Conservation (phyloP, 2,888 invertebrate genomes). For the Dryobotodes eremita region DNA sequence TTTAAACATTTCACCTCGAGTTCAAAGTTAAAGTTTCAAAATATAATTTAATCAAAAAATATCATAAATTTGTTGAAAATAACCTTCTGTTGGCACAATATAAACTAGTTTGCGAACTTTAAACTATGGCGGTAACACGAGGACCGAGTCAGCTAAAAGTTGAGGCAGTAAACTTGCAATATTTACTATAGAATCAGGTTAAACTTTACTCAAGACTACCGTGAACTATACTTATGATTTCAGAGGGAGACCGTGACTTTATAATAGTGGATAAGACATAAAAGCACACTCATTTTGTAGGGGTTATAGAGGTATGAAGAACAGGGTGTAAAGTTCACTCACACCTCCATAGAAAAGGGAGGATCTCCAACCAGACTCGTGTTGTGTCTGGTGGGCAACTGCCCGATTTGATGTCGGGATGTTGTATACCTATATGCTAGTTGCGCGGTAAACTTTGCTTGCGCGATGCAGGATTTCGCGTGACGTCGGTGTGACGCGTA, state of each 20-base stretch:
- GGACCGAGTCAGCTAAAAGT: conserved; percentile 35
- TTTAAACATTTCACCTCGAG: background rate
- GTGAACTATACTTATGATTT: conserved; percentile 15
- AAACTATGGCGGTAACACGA: conserved; percentile 40
- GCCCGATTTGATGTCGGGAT: too few species aligned
- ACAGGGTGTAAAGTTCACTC: too few species aligned
- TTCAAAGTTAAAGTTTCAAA: background rate
- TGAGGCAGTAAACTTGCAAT: conserved; percentile 45
- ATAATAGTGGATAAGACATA: background rate
- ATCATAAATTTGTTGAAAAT: conserved; percentile 19
- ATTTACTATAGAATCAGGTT: conserved; percentile 32
- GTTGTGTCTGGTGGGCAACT: too few species aligned
- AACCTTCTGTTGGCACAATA: conserved; percentile 35
- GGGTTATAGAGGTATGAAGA: too few species aligned
- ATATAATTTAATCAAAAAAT: conserved; percentile 3
- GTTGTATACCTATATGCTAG: too few species aligned
- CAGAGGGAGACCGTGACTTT: background rate
- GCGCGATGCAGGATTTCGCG: too few species aligned
- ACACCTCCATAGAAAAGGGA: too few species aligned
- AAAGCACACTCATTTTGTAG: background rate
- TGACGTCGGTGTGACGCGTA: too few species aligned
- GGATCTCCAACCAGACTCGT: too few species aligned
- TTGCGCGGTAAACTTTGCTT: too few species aligned
- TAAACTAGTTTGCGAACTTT: conserved; percentile 56
- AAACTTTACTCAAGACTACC: conserved; percentile 18